Evolutionary conservation across 2,113 vertebrate genomes (phyloP).

Genomic region (Sitta europaea): DNA sequence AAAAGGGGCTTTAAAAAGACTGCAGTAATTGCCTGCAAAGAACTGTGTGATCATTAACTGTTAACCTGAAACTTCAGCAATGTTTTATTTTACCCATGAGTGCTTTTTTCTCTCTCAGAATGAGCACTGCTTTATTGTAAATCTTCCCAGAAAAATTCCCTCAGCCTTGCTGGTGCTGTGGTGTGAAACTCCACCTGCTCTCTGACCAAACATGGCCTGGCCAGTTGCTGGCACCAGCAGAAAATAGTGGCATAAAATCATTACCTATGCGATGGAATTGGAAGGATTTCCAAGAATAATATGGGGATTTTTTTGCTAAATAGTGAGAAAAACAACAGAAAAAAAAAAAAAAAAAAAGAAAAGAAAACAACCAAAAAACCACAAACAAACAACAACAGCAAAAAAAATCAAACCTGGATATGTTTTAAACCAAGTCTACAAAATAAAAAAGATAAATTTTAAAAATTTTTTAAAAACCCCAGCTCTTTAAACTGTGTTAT

Average conservation of each 20-base stretch:
- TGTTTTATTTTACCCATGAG: conserved; percentile 48
- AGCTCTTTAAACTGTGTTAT: accelerated
- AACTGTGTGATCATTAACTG: conserved; percentile 48
- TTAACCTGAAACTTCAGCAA: conserved; percentile 55
- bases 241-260: not conserved
- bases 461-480: not conserved
- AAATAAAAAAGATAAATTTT: too few relatives aligned
- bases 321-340: not conserved
- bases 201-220: not conserved
- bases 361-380: too few relatives aligned
- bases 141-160: not conserved
- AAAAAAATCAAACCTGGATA: too few relatives aligned
- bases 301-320: not conserved
- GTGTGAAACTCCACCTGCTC: not conserved
- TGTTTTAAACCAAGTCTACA: not conserved
- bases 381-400: not conserved
- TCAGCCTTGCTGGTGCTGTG: not conserved
- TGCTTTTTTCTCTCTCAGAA: not conserved
- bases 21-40: conserved; percentile 28
- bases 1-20: conserved; percentile 26
- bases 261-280: not conserved
- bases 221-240: not conserved
- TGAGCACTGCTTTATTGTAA: not conserved
- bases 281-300: not conserved
- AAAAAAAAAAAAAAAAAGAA: not conserved